Evolutionary conservation across 2,113 vertebrate genomes (phyloP), one percentile per base, ranked within the genome.

Genomic region (Hemichromis elongatus): DNA sequence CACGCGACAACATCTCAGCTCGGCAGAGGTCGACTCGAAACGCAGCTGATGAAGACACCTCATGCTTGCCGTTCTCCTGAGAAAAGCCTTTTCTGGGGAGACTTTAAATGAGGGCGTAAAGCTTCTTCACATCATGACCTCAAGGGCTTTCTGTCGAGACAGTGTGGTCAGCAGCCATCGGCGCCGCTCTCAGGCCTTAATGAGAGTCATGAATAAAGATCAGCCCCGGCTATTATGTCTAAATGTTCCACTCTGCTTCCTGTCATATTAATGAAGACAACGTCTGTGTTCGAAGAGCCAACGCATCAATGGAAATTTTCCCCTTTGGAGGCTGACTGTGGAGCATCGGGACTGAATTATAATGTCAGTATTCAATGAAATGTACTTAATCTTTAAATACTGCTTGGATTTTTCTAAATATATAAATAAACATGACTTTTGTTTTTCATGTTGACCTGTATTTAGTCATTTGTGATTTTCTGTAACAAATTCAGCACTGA

Each of bases 1-100:
- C 57, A 98, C 97, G 0, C 94, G 97, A 8, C 98, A 99, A 70
- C 98, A 96, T 88, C 93, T 97, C 59, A 14, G 24, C 9, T 84
- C 79, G 4, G 3, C 63, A n/a, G 61, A 89, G 7, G 57, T 53
- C 33, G 9, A 37, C 53, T 63, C 50, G 0, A 82, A 86, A 19
- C 2, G 6, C 26, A 68, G 9, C 26, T 93, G 83, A 93, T 30
- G 70, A 16, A 14, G n/a, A 45, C 21, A 37, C n/a, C 10, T 53
- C 18, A 37, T 81, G 56, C 21, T 21, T 52, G 24, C 56, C 3
- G 10, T 52, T 50, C 26, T 33, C 70, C 70, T 8, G 24, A 50
- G 68, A 28, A 73, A 73, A 73, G 42, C 18, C 12, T 73, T 73
- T 73, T 16, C 68, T 47, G 66, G 40, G 24, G 66, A 28, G 68